Evolutionary conservation across 2,888 invertebrate species (phyloP).

Genomic region (Lottia scabra): DNA sequence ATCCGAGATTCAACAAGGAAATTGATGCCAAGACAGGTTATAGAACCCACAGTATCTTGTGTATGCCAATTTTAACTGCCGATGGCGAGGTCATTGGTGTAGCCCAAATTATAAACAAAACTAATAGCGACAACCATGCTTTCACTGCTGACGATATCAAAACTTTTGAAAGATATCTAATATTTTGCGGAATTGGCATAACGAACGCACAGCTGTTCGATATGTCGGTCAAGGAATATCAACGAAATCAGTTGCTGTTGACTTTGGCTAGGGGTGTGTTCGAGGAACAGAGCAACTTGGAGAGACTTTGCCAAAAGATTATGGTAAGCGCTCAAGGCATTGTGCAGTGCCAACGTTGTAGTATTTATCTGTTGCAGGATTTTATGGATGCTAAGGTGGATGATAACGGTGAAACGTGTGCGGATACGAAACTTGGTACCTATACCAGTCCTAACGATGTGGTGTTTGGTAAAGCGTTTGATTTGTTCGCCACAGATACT

Average conservation of each 20-base stretch:
- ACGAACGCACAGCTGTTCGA: constrained; percentile 96
- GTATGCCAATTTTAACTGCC: constrained; percentile 94
- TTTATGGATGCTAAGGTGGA: constrained; percentile 5
- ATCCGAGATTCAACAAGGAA: constrained; percentile 90
- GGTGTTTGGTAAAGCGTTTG: constrained; percentile 59
- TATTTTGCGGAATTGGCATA: constrained; percentile 94
- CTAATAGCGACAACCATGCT: constrained; percentile 78
- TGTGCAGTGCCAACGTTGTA: constrained; percentile 89
- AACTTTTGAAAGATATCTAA: constrained; percentile 90
- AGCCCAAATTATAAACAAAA: constrained; percentile 97
- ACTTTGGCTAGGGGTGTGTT: constrained; percentile 92
- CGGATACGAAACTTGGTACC: neutral
- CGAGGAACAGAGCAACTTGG: constrained; percentile 92
- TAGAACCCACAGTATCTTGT: constrained; percentile 87
- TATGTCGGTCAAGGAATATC: constrained; percentile 91
- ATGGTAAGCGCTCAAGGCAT: constrained; percentile 93
- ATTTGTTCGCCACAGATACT: constrained; percentile 56
- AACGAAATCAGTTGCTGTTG: constrained; percentile 87
- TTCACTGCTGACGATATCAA: constrained; percentile 91
- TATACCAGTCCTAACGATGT: constrained; percentile 48
- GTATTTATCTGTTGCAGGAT: constrained; percentile 77
- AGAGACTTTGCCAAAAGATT: constrained; percentile 92
- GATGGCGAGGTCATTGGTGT: constrained; percentile 96
- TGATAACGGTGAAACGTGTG: neutral
- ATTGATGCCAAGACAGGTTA: constrained; percentile 91